These are phyloP conservation scores for Subacronicta megacephala DNA, from an alignment of 2,888 invertebrate species.

Conservation along the genomic window DNA sequence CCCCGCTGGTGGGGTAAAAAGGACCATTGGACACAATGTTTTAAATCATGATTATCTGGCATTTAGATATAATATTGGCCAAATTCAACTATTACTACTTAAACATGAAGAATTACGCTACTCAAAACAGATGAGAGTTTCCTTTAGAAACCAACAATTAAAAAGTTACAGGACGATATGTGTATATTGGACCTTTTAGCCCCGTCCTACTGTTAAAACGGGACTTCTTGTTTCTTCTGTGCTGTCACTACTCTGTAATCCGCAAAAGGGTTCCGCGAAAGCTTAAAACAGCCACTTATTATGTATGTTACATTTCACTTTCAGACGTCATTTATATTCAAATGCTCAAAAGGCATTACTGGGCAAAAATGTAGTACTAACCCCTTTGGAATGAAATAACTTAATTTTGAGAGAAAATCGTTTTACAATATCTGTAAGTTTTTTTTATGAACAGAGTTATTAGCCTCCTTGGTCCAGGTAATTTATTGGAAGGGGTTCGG, in stretches of 20 bases:
- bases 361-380: constrained; percentile 87
- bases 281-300: constrained; percentile 90
- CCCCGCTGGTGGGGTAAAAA: too few relatives aligned
- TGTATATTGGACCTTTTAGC: too few relatives aligned
- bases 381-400: constrained; percentile 86
- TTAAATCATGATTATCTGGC: too few relatives aligned
- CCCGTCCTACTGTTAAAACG: neutral
- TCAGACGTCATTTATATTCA: constrained; percentile 90
- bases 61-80: too few relatives aligned
- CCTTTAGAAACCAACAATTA: too few relatives aligned
- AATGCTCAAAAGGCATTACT: constrained; percentile 89
- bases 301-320: constrained; percentile 90
- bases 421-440: constrained; percentile 61
- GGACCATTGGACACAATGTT: too few relatives aligned
- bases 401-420: constrained; percentile 76
- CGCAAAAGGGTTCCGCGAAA: constrained; percentile 88
- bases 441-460: constrained; percentile 4
- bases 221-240: constrained; percentile 39
- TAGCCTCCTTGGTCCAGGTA: neutral
- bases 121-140: too few relatives aligned
- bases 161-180: too few relatives aligned
- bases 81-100: too few relatives aligned
- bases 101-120: too few relatives aligned
- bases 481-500: neutral
- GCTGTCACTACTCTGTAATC: constrained; percentile 75